Percentiles rank a stretch among this genome's conserved stretches.
Conservation (phyloP, 2,113 vertebrate genomes). For the Apodemus speciosus region DNA sequence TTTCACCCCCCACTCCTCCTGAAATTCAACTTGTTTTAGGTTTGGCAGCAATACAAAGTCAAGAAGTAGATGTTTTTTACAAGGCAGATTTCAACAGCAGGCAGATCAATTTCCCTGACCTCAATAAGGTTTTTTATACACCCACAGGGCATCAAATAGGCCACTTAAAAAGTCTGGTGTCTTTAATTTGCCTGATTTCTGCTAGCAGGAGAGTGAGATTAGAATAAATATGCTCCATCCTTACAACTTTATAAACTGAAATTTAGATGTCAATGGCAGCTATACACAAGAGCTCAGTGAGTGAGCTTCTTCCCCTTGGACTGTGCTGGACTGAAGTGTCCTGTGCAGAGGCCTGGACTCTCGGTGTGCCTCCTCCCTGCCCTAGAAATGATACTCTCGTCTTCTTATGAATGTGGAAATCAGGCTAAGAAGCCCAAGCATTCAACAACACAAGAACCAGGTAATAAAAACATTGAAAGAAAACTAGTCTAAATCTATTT, state of each 20-base stretch:
- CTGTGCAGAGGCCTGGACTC: slow-evolving; percentile 46
- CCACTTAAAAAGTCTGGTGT: slow-evolving; percentile 66
- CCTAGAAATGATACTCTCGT: slow-evolving; percentile 78
- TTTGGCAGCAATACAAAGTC: slow-evolving; percentile 85
- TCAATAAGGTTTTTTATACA: slow-evolving; percentile 63
- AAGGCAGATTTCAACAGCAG: slow-evolving; percentile 85
- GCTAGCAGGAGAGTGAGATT: slow-evolving; percentile 43
- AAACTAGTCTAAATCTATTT: slow-evolving; percentile 74
- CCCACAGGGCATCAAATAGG: slow-evolving; percentile 50
- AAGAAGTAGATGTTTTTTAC: slow-evolving; percentile 86
- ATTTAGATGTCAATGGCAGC: slow-evolving; percentile 63
- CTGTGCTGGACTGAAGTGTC: slow-evolving; percentile 65
- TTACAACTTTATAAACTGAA: slow-evolving; percentile 62
- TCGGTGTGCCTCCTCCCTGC: slow-evolving; percentile 81
- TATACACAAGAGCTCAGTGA: slow-evolving; percentile 68
- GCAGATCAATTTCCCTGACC: slow-evolving; percentile 81
- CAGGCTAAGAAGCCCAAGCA: slow-evolving; percentile 62
- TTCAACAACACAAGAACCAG: slow-evolving; percentile 61
- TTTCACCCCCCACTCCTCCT: slow-evolving; percentile 79
- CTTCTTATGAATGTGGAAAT: slow-evolving; percentile 78
- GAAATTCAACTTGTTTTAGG: slow-evolving; percentile 81
- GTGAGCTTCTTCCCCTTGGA: slow-evolving; percentile 71
- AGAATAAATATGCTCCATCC: slow-evolving; percentile 45
- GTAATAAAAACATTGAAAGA: slow-evolving; percentile 67
- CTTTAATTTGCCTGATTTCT: slow-evolving; percentile 66